Percentiles rank a stretch among this genome's conserved stretches.
Evolutionary conservation across 2,888 invertebrate species (phyloP).

Genomic region (Limnephilus lunatus): DNA sequence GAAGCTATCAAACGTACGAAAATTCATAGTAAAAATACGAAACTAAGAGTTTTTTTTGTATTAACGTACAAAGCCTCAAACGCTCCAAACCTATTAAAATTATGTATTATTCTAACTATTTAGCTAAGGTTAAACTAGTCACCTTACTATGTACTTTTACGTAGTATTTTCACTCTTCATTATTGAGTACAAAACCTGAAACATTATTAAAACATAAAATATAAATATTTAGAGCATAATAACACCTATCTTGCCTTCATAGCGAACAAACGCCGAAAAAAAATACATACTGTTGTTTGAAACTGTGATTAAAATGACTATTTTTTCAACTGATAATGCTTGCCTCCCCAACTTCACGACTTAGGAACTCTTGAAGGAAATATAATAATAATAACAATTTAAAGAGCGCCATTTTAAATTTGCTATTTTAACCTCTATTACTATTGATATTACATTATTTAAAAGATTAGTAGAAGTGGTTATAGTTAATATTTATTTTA

Average conservation of each 20-base stretch:
- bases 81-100: too few relatives aligned
- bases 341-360: too few relatives aligned
- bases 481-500: too few relatives aligned
- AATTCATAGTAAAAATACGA: not conserved
- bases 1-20: not conserved
- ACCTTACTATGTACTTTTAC: not conserved
- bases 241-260: not conserved
- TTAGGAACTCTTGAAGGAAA: too few relatives aligned
- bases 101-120: not conserved
- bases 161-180: too few relatives aligned
- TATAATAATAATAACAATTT: too few relatives aligned
- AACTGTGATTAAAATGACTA: not conserved
- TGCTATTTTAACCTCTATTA: too few relatives aligned
- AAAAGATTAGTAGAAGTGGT: too few relatives aligned
- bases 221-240: not conserved
- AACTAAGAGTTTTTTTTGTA: not conserved
- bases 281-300: not conserved
- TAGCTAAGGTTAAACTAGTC: not conserved
- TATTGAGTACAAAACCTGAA: not conserved
- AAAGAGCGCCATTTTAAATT: too few relatives aligned
- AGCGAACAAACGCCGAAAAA: not conserved
- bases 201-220: not conserved
- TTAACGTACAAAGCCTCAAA: too few relatives aligned
- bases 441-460: too few relatives aligned
- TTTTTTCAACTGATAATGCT: too few relatives aligned